phyloP scores from a whole-genome alignment of 1,140 invertebrate genomes.

The Temnothorax nylanderi region DNA sequence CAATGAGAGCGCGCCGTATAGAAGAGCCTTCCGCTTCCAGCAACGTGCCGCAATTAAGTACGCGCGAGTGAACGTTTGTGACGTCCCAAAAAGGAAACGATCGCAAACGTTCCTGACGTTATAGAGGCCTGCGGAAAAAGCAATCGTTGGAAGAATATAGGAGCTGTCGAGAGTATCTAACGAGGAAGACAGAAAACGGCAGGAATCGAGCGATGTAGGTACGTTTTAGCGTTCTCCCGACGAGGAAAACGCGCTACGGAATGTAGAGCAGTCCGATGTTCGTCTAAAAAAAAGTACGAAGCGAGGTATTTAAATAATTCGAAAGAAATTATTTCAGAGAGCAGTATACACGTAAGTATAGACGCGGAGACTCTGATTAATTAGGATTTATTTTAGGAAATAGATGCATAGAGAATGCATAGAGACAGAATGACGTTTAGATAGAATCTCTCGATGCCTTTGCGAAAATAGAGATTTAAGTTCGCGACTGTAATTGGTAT shows the following conservation, averaged over 20 bases:
- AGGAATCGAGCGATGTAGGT: slow-evolving; percentile 6
- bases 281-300: neutral
- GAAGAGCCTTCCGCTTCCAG: slow-evolving; percentile 50
- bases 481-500: slow-evolving; percentile 24
- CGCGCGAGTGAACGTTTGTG: slow-evolving; percentile 59
- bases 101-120: slow-evolving; percentile 46
- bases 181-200: slow-evolving; percentile 10
- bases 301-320: neutral
- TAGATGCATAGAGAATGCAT: neutral
- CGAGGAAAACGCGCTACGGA: neutral
- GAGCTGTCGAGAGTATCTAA: slow-evolving; percentile 24
- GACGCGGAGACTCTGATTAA: neutral
- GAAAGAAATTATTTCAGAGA: neutral
- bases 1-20: slow-evolving; percentile 21
- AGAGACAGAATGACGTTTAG: neutral
- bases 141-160: slow-evolving; percentile 40
- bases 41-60: slow-evolving; percentile 71
- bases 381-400: neutral
- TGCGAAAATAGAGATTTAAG: neutral
- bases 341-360: neutral
- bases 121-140: slow-evolving; percentile 42
- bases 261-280: neutral
- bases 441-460: neutral
- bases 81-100: slow-evolving; percentile 46
- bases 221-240: neutral